Evolutionary conservation across 1,140 invertebrate genomes (phyloP).

Genomic region (Neuroterus valhalla): DNA sequence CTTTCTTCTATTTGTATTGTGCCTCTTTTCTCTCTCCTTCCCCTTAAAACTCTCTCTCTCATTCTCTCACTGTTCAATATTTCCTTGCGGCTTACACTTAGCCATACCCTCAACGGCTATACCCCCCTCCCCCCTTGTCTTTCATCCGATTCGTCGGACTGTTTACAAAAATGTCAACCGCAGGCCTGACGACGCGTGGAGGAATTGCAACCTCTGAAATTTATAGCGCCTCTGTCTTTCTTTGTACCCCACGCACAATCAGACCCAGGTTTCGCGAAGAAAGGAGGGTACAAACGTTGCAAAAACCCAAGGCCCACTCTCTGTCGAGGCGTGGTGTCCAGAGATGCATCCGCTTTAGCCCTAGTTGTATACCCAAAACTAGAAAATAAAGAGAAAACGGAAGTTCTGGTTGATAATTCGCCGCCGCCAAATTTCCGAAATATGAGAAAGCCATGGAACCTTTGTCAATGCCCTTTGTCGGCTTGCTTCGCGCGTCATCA

Average conservation of each 20-base stretch:
- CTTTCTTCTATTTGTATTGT: constrained; percentile 14
- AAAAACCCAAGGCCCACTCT: neutral
- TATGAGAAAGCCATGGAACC: neutral
- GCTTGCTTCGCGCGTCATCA: constrained; percentile 3
- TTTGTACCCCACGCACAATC: constrained; percentile 13
- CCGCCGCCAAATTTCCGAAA: neutral
- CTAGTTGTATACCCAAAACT: neutral
- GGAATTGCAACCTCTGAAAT: constrained; percentile 50
- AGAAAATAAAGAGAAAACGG: constrained; percentile 24
- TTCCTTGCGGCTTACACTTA: constrained; percentile 29
- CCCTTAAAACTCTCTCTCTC: constrained; percentile 14
- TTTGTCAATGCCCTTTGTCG: constrained; percentile 20
- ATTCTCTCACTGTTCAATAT: neutral
- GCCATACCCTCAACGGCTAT: neutral
- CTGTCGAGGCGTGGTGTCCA: constrained; percentile 15
- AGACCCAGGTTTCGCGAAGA: constrained; percentile 15
- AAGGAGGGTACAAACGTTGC: constrained; percentile 16
- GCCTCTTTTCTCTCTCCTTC: constrained; percentile 25
- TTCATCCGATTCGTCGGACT: constrained; percentile 40
- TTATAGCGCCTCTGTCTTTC: constrained; percentile 44
- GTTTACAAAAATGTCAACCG: constrained; percentile 54
- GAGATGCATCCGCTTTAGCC: neutral
- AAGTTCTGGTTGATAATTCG: constrained; percentile 13
- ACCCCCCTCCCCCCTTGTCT: too few species aligned
- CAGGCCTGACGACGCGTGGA: constrained; percentile 45